phyloP scores from a whole-genome alignment of 2,888 invertebrate genomes.

The Acrobeloides nanus region DNA sequence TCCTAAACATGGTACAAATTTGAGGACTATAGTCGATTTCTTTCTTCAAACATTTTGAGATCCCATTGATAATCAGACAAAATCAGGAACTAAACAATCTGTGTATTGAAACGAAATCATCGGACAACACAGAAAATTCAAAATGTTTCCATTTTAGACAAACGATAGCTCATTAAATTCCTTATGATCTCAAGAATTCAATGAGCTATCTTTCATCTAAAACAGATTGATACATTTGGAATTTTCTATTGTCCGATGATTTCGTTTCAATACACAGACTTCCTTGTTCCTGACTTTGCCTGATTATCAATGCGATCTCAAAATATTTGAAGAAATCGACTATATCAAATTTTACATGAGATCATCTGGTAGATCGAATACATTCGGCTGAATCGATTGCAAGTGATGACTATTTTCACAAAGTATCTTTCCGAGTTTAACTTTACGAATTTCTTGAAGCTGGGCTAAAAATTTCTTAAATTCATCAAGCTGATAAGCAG shows the following conservation, averaged over 20 bases:
- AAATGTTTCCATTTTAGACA: conserved; percentile 3
- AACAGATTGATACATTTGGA: too few relatives aligned
- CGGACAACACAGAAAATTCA: neutral
- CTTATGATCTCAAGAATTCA: too few relatives aligned
- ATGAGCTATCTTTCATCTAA: too few relatives aligned
- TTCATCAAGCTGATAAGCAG: neutral
- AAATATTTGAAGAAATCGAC: too few relatives aligned
- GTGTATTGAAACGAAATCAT: neutral
- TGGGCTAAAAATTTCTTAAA: conserved; percentile 59
- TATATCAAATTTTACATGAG: conserved; percentile 27
- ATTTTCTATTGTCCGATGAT: too few relatives aligned
- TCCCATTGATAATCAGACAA: too few relatives aligned
- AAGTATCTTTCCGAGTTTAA: conserved; percentile 73
- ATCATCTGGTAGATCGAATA: conserved; percentile 72
- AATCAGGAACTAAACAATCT: too few relatives aligned
- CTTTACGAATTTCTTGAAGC: conserved; percentile 73
- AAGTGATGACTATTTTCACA: conserved; percentile 67
- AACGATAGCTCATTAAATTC: conserved; percentile 6
- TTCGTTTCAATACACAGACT: too few relatives aligned
- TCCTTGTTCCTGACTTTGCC: too few relatives aligned
- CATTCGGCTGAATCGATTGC: conserved; percentile 74
- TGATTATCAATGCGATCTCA: too few relatives aligned
- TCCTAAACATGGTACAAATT: conserved; percentile 29
- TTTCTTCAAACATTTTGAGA: conserved; percentile 6
- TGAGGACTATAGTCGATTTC: neutral